phyloP scores from a whole-genome alignment of 2,888 invertebrate species.

The Plagodis dolabraria region DNA sequence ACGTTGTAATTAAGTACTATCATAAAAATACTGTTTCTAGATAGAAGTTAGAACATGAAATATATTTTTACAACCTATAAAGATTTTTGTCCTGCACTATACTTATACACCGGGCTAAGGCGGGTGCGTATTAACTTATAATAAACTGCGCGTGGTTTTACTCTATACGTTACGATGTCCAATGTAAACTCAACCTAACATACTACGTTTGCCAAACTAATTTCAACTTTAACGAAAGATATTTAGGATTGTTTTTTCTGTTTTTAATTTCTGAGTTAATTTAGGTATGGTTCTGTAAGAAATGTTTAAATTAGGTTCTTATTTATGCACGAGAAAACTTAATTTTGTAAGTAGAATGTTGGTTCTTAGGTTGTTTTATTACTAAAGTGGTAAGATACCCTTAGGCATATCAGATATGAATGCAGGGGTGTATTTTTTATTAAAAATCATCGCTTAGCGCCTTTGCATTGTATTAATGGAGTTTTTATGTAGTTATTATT shows the following conservation, averaged over 20 bases:
- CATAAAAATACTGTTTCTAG: no score
- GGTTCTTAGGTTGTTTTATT: slow-evolving; percentile 25
- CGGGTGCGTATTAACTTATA: slow-evolving; percentile 80
- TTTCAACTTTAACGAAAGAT: background rate
- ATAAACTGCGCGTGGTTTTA: slow-evolving; percentile 73
- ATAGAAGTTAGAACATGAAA: no score
- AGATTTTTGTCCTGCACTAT: slow-evolving; percentile 46
- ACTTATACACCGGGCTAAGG: slow-evolving; percentile 53
- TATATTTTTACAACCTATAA: no score
- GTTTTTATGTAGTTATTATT: slow-evolving; percentile 56
- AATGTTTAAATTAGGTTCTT: slow-evolving; percentile 6
- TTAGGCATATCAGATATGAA: slow-evolving; percentile 69
- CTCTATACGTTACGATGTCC: slow-evolving; percentile 55
- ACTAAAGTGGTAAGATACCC: slow-evolving; percentile 45
- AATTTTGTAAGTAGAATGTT: slow-evolving; percentile 8
- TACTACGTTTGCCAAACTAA: background rate
- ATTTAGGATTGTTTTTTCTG: background rate
- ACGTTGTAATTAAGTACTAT: no score
- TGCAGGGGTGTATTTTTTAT: slow-evolving; percentile 71
- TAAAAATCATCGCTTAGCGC: slow-evolving; percentile 77
- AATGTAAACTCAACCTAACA: slow-evolving; percentile 43
- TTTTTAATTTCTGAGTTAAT: background rate
- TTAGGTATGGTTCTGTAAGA: background rate
- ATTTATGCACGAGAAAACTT: background rate
- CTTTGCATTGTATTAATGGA: slow-evolving; percentile 48